A percentile compares a stretch with the other conserved stretches of the same genome.
Conservation (phyloP, 1,140 invertebrate genomes). For the Eriocheir sinensis region DNA sequence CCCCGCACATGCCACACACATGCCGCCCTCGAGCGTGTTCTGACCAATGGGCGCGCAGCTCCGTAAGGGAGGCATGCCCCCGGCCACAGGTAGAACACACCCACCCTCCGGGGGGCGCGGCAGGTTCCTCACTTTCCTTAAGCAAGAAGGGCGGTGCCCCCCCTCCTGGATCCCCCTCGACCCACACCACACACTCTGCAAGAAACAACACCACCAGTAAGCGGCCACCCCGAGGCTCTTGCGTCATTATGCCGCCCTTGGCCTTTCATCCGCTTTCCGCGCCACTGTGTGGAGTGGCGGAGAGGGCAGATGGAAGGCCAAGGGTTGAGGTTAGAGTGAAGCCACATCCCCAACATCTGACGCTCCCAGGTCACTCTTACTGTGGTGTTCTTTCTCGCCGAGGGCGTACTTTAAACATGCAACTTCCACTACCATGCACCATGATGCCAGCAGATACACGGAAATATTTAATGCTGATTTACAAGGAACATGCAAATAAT, state of each 20-base stretch:
- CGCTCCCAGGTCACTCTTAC: constrained; percentile 72
- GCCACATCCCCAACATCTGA: constrained; percentile 65
- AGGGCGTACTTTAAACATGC: constrained; percentile 68
- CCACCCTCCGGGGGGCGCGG: constrained; percentile 70
- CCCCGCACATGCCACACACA: constrained; percentile 69
- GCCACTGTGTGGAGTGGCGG: not conserved
- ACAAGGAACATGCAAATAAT: constrained; percentile 32
- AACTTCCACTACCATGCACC: constrained; percentile 48
- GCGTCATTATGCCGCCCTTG: constrained; percentile 57
- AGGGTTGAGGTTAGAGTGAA: constrained; percentile 72
- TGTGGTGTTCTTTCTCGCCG: constrained; percentile 76
- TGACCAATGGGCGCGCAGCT: constrained; percentile 65
- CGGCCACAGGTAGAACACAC: constrained; percentile 66
- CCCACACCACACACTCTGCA: constrained; percentile 76
- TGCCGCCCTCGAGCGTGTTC: constrained; percentile 65
- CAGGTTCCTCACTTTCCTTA: constrained; percentile 55
- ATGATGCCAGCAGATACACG: not conserved
- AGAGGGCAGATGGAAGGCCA: not conserved
- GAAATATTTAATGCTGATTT: not conserved
- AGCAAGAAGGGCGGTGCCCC: constrained; percentile 60
- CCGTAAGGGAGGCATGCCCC: constrained; percentile 63
- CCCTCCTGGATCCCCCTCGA: constrained; percentile 73
- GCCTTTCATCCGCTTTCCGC: not conserved
- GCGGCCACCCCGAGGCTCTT: constrained; percentile 69
- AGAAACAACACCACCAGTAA: constrained; percentile 77